Evolutionary conservation across 2,113 vertebrate genomes (phyloP).

Genomic region (Toxotes jaculatrix): DNA sequence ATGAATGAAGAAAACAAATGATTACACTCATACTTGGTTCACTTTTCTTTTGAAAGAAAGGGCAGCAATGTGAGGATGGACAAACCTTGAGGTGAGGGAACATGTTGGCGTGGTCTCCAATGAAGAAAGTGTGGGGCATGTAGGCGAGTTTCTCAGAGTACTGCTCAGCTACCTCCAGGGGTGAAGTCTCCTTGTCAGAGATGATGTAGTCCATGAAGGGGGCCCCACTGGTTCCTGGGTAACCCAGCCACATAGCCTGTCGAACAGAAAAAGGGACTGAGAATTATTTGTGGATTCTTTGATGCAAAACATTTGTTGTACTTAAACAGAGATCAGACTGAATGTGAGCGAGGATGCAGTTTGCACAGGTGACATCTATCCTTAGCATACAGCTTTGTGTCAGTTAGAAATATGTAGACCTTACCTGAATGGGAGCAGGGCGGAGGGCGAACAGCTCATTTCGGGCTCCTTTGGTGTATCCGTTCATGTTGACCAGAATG

Average conservation of each 20-base stretch:
- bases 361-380: background rate
- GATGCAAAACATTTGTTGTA: background rate
- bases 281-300: background rate
- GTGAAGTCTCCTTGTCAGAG: slow-evolving; percentile 96
- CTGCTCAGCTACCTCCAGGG: slow-evolving; percentile 94
- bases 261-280: background rate
- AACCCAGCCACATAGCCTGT: slow-evolving; percentile 98
- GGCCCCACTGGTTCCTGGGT: slow-evolving; percentile 97
- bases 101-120: slow-evolving; percentile 99
- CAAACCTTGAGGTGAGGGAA: slow-evolving; percentile 98
- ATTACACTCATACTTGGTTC: background rate
- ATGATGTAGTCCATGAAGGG: slow-evolving; percentile 99
- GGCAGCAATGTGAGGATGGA: background rate
- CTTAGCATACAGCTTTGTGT: background rate
- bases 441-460: slow-evolving; percentile 97
- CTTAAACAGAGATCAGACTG: background rate
- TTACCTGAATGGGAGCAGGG: slow-evolving; percentile 96
- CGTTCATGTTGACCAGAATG: slow-evolving; percentile 99
- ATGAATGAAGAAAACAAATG: background rate
- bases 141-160: slow-evolving; percentile 99
- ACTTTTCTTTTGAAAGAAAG: background rate
- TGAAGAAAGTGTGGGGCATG: slow-evolving; percentile 99
- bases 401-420: background rate
- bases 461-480: slow-evolving; percentile 97
- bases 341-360: background rate